Evolutionary conservation across 2,797 vertebrate genomes (phyloP), one percentile per base, ranked within the genome.

Genomic region (Astyanax mexicanus): DNA sequence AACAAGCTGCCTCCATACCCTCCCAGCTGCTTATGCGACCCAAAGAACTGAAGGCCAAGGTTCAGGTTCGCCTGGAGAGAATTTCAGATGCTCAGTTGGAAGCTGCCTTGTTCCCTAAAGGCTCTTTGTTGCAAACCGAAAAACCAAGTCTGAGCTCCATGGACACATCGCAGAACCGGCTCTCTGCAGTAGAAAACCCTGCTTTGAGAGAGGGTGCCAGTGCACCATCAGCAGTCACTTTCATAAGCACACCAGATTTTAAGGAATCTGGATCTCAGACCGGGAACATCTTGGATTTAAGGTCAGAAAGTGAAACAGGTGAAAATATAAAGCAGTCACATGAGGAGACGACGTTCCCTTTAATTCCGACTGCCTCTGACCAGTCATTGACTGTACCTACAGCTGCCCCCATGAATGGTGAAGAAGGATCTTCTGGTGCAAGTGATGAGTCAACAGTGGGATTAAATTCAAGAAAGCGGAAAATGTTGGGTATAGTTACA

Each of bases 21-120:
- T 57, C 32, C 29, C 17, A 49, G 42, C 49, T 15, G 8, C 3
- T 69, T 8, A 15, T 25, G 47, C 9, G 62, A 29, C 55, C 69
- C 13, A 71, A 62, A 37, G 79, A 71, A 35, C 52, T 83, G 6
- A 81, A 81, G 21, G 8, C 79, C 15, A 79, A 83, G 27, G 42
- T 73, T 45, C 73, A 84, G 62, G 71, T 84, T 74, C 79, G 82
- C 32, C 73, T 84, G 8, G 61, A 84, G 42, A 84, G 82, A 51
- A 84, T 84, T 67, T 77, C 82, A 47, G 51, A 84, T 32, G 75
- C 79, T 19, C 77, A 84, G 55, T 38, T 84, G 3, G 77, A 81
- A 57, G 79, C 82, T 15, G 82, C 76, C 57, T 74, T 84, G 68
- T 79, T 51, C 38, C 65, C 77, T 8, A 79, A 72, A 69, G 21